Percentiles rank a stretch among this genome's conserved stretches.
Conservation (phyloP, 2,797 vertebrate species). For the Lates japonicus region DNA sequence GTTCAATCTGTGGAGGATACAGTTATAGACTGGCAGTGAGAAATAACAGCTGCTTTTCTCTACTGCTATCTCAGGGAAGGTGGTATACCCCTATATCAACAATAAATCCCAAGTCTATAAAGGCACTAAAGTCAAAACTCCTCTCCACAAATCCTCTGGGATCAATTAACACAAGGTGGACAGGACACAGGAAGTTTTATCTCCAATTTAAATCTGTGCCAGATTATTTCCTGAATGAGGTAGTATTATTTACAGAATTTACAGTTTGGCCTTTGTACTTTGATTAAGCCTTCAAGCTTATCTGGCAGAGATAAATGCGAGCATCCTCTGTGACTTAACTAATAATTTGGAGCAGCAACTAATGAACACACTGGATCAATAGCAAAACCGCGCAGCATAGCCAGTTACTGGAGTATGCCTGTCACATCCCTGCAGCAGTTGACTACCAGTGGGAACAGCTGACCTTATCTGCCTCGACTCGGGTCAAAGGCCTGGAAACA, state of each 20-base stretch:
- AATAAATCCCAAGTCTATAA: slow-evolving; percentile 40
- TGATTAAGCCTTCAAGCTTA: slow-evolving; percentile 51
- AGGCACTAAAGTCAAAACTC: slow-evolving; percentile 30
- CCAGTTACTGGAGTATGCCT: slow-evolving; percentile 28
- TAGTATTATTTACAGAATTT: slow-evolving; percentile 36
- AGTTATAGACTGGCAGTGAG: slow-evolving; percentile 23
- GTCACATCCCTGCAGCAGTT: slow-evolving; percentile 28
- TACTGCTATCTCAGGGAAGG: slow-evolving; percentile 13
- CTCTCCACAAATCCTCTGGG: slow-evolving; percentile 48
- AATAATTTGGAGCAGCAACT: slow-evolving; percentile 51
- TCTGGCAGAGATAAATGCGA: slow-evolving; percentile 46
- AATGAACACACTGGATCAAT: slow-evolving; percentile 64
- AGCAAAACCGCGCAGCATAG: slow-evolving; percentile 37
- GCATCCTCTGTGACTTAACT: slow-evolving; percentile 38
- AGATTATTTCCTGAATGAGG: neutral
- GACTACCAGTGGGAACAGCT: slow-evolving; percentile 39
- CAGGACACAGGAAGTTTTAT: slow-evolving; percentile 6
- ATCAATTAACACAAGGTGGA: slow-evolving; percentile 49
- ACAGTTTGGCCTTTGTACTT: slow-evolving; percentile 8
- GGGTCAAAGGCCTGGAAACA: slow-evolving; percentile 31
- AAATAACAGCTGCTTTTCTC: slow-evolving; percentile 46
- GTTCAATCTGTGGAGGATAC: slow-evolving; percentile 39
- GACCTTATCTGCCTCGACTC: slow-evolving; percentile 38
- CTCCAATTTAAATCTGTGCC: slow-evolving; percentile 2
- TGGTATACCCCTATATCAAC: slow-evolving; percentile 38